Base-by-base conservation (phyloP, 2,888 invertebrate species). In the Lordiphosa fenestrarum region DNA sequence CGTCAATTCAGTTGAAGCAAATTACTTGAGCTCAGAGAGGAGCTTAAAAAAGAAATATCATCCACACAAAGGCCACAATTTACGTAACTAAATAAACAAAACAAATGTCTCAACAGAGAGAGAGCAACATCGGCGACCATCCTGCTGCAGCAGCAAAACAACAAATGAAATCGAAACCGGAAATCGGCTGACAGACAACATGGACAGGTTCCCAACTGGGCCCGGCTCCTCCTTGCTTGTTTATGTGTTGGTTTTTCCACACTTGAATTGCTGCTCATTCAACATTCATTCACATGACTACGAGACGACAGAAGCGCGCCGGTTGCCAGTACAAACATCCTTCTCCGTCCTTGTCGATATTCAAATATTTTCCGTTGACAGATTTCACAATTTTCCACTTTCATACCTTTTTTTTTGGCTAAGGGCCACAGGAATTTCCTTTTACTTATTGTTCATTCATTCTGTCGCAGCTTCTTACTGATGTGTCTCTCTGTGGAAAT, bases 381-480 rank as follows among this genome's bases (percentile, higher is more conserved):
- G 76, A 77, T 77, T 82, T 77, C 72, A 80, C 80, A 77, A 77
- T 77, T 77, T 77, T 77, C 76, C 76, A 83, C 84, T 80, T 75
- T 83, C 67, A 72, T 83, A 77, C 80, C 77, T 80, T 83, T 66
- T 59, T 72, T 59, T 41, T 62, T 77, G 70, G 69, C 64, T 63
- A 40, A 55, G 55, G 51, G 74, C 68, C 75, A 68, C 65, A 58
- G 46, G 53, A 51, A 60, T 50, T 66, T 69, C 54, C 78, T 71
- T 74, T 71, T 74, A 71, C 74, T 77, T 75, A 75, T 77, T 75
- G 74, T 71, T 71, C 71, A 73, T 70, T 74, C 74, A 71, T 53
- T 71, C 56, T 54, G 36, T 59, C 51, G 46, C 73, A 69, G 66
- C 52, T 63, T 66, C 73, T 61, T 57, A 49, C 52, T 56, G 58